These are phyloP conservation scores for Drosophila sordidapex DNA, from an alignment of 2,888 invertebrate genomes.

Conservation along the genomic window DNA sequence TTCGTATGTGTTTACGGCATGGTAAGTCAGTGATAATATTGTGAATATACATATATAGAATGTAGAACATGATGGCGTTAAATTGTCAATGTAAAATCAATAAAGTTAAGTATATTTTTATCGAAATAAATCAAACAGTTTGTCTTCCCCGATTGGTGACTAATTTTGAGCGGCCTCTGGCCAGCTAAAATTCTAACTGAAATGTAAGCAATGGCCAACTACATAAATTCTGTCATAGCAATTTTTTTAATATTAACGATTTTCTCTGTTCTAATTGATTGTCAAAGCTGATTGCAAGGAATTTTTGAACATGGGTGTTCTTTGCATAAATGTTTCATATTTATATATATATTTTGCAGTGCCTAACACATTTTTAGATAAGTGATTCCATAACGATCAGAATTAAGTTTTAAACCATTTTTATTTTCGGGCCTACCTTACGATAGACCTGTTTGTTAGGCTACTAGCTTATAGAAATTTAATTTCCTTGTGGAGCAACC, in stretches of 20 bases:
- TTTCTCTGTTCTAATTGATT: neutral
- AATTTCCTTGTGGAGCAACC: constrained; percentile 5
- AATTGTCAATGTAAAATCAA: neutral
- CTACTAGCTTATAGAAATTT: constrained; percentile 2
- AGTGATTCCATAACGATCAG: neutral
- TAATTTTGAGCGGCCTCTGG: neutral
- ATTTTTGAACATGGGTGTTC: neutral
- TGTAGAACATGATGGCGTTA: neutral
- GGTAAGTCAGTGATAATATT: neutral
- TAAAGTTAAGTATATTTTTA: neutral
- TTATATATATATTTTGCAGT: neutral
- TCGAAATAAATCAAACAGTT: neutral
- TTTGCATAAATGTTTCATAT: neutral
- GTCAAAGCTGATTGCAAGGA: neutral
- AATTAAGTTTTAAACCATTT: neutral
- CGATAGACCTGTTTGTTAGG: neutral
- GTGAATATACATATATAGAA: neutral
- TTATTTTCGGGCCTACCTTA: neutral
- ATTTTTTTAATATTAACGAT: neutral
- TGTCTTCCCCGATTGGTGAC: neutral
- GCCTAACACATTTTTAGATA: neutral
- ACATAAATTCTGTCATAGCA: neutral
- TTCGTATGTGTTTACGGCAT: neutral
- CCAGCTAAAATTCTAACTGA: neutral
- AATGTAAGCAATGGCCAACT: neutral